Percentiles rank a stretch among this genome's conserved stretches.
These are phyloP conservation scores for Lagocephalus sceleratus DNA, from an alignment of 2,797 vertebrate species.

Conservation along the genomic window DNA sequence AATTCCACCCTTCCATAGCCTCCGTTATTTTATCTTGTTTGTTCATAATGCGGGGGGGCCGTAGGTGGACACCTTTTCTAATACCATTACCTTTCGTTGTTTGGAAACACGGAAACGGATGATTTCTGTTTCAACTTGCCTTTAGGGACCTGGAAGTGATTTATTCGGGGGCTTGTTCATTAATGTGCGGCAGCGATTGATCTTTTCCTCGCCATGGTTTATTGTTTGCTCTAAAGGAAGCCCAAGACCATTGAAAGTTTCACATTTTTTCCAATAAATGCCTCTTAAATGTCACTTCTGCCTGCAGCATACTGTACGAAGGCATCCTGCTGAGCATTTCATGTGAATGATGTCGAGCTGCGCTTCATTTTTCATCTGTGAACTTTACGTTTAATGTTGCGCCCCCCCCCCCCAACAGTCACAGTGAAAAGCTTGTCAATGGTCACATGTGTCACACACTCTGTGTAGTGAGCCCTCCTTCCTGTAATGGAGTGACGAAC, in stretches of 20 bases:
- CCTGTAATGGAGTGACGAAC: slow-evolving; percentile 70
- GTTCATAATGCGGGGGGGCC: no score
- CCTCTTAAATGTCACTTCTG: not conserved
- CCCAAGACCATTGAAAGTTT: not conserved
- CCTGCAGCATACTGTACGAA: not conserved
- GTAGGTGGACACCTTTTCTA: no score
- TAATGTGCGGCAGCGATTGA: not conserved
- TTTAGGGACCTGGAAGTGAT: not conserved
- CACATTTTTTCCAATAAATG: not conserved
- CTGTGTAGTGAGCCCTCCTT: slow-evolving; percentile 48
- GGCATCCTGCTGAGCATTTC: slow-evolving; percentile 14
- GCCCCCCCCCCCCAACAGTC: slow-evolving; percentile 37
- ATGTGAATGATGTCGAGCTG: slow-evolving; percentile 27
- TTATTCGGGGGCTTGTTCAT: not conserved
- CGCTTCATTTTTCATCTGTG: slow-evolving; percentile 51
- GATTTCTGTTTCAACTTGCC: not conserved
- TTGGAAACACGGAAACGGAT: no score
- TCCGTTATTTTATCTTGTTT: not conserved
- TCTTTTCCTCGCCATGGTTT: not conserved
- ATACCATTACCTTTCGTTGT: no score
- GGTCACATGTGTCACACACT: slow-evolving; percentile 56
- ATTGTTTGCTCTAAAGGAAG: not conserved
- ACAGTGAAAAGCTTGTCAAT: slow-evolving; percentile 35
- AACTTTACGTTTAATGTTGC: slow-evolving; percentile 57
- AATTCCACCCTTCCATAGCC: not conserved